phyloP scores from a whole-genome alignment of 1,140 invertebrate species.

The Dryas iulia region DNA sequence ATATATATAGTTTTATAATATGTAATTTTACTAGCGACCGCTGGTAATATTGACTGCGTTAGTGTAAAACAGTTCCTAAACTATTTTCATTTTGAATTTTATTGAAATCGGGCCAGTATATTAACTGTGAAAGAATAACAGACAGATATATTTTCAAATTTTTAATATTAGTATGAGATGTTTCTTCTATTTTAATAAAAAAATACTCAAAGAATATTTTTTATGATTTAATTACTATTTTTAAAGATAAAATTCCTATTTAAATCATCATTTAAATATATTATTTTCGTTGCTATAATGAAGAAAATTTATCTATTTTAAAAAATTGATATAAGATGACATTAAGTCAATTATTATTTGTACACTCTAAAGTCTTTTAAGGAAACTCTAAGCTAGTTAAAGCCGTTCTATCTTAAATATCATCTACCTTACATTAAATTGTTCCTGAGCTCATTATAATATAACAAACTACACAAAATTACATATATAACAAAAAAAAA shows the following conservation, averaged over 20 bases:
- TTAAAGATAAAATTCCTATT: slow-evolving; percentile 32
- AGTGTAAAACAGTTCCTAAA: no score
- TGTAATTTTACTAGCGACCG: no score
- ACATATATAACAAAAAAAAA: background rate
- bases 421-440: slow-evolving; percentile 38
- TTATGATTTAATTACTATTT: no score
- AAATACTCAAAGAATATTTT: no score
- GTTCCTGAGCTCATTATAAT: slow-evolving; percentile 29
- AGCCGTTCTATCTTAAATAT: slow-evolving; percentile 68
- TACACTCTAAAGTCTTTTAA: slow-evolving; percentile 74
- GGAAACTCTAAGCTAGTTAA: slow-evolving; percentile 75
- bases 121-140: no score
- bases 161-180: no score
- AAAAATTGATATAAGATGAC: slow-evolving; percentile 18
- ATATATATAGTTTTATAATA: no score
- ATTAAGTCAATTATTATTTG: slow-evolving; percentile 35
- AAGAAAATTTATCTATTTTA: slow-evolving; percentile 30
- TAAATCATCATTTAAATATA: slow-evolving; percentile 8
- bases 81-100: no score
- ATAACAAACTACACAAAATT: slow-evolving; percentile 6
- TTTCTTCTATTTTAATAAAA: background rate
- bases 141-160: no score
- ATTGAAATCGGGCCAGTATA: no score
- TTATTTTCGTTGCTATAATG: slow-evolving; percentile 50
- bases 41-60: no score